These are phyloP conservation scores for Globia sparganii DNA, from an alignment of 2,888 invertebrate species.

Conservation along the genomic window DNA sequence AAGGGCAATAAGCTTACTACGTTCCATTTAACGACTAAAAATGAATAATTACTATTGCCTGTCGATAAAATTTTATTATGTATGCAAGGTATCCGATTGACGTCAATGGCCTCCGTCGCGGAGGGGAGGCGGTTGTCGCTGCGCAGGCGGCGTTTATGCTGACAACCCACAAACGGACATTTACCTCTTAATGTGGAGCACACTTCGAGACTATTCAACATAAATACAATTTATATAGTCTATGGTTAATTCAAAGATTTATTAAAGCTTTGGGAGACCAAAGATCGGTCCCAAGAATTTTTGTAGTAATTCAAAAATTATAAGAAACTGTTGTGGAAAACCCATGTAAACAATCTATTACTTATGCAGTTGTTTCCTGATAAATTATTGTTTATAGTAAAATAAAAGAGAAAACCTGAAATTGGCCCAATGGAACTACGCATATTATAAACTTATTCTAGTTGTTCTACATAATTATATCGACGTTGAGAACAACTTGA, in stretches of 20 bases:
- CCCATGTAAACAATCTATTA: constrained; percentile 10
- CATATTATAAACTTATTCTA: neutral
- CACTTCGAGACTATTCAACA: constrained; percentile 56
- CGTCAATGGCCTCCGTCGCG: constrained; percentile 68
- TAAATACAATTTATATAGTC: constrained; percentile 55
- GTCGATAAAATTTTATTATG: constrained; percentile 69
- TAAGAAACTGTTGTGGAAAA: constrained; percentile 20
- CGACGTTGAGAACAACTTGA: neutral
- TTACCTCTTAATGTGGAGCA: constrained; percentile 67
- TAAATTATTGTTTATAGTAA: neutral
- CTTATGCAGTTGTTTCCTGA: constrained; percentile 6
- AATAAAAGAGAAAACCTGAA: neutral
- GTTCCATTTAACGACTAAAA: constrained; percentile 58
- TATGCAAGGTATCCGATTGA: constrained; percentile 72
- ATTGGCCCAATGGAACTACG: neutral
- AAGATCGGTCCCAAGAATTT: constrained; percentile 20
- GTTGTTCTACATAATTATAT: neutral
- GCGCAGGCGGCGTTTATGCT: constrained; percentile 57
- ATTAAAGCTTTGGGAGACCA: constrained; percentile 28
- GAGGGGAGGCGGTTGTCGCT: constrained; percentile 44
- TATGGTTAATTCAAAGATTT: constrained; percentile 58
- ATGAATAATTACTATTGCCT: constrained; percentile 69
- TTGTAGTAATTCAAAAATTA: constrained; percentile 24
- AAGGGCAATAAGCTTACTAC: constrained; percentile 20
- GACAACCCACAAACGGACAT: constrained; percentile 66